phyloP scores from a whole-genome alignment of 2,888 invertebrate genomes.

The Anthoptus insignis region DNA sequence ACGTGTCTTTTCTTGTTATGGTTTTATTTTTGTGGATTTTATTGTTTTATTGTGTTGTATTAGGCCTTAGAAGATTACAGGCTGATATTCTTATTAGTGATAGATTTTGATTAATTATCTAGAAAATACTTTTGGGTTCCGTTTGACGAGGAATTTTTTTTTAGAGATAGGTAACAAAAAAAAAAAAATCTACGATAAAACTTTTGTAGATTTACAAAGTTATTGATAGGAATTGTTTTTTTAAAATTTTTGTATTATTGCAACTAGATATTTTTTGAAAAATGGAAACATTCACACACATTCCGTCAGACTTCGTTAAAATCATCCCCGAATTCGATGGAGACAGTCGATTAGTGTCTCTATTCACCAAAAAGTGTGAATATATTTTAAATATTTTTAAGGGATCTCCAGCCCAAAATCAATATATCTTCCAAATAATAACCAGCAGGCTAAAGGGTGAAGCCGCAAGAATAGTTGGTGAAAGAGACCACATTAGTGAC shows the following conservation, averaged over 20 bases:
- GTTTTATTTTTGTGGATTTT: too few species aligned
- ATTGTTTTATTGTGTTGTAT: too few species aligned
- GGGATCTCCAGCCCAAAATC: slow-evolving; percentile 24
- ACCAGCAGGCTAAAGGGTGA: slow-evolving; percentile 39
- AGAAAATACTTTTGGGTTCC: too few species aligned
- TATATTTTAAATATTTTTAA: too few species aligned
- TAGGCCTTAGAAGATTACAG: not conserved
- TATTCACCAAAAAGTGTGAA: too few species aligned
- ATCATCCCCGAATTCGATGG: slow-evolving; percentile 26
- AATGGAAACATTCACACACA: slow-evolving; percentile 16
- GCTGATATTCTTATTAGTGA: not conserved
- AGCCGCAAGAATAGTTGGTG: slow-evolving; percentile 41
- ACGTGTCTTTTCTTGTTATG: not conserved
- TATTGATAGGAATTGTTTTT: not conserved
- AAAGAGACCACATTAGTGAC: slow-evolving; percentile 33
- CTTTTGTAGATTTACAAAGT: not conserved
- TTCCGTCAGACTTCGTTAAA: slow-evolving; percentile 20
- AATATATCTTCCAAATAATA: slow-evolving; percentile 41
- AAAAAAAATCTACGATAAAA: not conserved
- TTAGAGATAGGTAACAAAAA: too few species aligned
- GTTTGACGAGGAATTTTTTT: too few species aligned
- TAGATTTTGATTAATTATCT: not conserved
- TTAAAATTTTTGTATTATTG: not conserved
- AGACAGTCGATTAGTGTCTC: slow-evolving; percentile 10
- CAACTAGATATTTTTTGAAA: not conserved